phyloP scores from a whole-genome alignment of 1,140 invertebrate species.

The Tetranychus urticae region DNA sequence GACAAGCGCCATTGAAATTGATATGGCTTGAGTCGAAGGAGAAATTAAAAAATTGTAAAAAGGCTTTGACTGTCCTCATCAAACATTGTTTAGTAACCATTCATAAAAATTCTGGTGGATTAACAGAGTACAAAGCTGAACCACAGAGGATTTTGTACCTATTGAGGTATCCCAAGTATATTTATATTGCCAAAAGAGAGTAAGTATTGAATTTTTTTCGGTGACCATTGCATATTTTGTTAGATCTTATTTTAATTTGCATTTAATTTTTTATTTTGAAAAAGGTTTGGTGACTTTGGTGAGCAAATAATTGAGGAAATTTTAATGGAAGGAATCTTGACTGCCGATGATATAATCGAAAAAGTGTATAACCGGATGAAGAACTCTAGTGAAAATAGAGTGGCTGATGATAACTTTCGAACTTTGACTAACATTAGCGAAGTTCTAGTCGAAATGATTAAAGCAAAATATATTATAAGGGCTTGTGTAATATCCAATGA shows the following conservation, averaged over 20 bases:
- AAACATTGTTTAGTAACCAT: conserved; percentile 49
- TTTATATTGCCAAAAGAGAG: conserved; percentile 17
- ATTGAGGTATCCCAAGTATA: conserved; percentile 46
- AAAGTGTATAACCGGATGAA: conserved; percentile 7
- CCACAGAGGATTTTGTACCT: conserved; percentile 39
- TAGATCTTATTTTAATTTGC: no score
- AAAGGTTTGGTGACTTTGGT: conserved; percentile 17
- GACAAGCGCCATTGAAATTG: conserved; percentile 32
- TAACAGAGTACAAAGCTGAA: conserved; percentile 38
- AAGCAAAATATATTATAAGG: conserved; percentile 17
- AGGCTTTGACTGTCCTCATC: conserved; percentile 43
- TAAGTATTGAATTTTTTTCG: no score
- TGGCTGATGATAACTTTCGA: no score
- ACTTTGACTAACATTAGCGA: conserved; percentile 11
- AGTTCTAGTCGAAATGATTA: conserved; percentile 16
- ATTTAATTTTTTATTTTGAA: no score
- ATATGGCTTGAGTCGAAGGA: conserved; percentile 32
- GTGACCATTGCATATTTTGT: no score
- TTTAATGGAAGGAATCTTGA: conserved; percentile 17
- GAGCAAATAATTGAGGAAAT: conserved; percentile 21
- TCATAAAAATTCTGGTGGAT: conserved; percentile 24
- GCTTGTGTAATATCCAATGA: conserved; percentile 7
- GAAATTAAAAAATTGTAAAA: conserved; percentile 35
- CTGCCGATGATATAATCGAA: conserved; percentile 14
- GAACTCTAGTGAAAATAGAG: no score